Conservation (phyloP, 2,888 invertebrate genomes). For the Epirrita christyi region DNA sequence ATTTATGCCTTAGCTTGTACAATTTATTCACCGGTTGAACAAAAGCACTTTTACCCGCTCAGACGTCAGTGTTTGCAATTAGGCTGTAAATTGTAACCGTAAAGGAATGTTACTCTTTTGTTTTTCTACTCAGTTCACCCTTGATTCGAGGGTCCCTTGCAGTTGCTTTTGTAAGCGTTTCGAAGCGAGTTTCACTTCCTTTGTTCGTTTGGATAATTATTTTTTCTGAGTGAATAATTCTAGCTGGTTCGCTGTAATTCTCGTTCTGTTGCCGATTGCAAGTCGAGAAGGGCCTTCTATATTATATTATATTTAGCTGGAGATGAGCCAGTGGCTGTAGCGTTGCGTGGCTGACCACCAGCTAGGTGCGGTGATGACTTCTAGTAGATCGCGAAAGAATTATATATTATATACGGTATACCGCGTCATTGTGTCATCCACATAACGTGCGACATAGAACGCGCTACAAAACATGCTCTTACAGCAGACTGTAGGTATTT, state of each 20-base stretch:
- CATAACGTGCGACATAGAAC: too few species aligned
- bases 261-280: background rate
- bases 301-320: background rate
- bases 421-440: too few species aligned
- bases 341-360: too few species aligned
- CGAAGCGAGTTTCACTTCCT: background rate
- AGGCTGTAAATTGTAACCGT: slow-evolving; percentile 42
- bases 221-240: slow-evolving; percentile 2
- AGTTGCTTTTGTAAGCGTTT: slow-evolving; percentile 6
- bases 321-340: slow-evolving; percentile 1
- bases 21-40: slow-evolving; percentile 54
- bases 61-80: slow-evolving; percentile 50
- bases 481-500: too few species aligned
- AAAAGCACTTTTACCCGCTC: slow-evolving; percentile 46
- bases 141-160: slow-evolving; percentile 5
- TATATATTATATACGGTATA: too few species aligned
- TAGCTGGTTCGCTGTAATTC: background rate
- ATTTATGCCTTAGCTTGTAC: slow-evolving; percentile 58
- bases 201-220: slow-evolving; percentile 9
- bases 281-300: background rate
- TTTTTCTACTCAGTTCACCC: slow-evolving; percentile 2
- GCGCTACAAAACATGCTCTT: too few species aligned
- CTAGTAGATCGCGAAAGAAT: too few species aligned
- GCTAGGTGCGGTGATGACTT: too few species aligned
- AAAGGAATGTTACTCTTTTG: slow-evolving; percentile 18